Evolutionary conservation across 2,113 vertebrate species (phyloP).

Genomic region (Hemiscyllium ocellatum): DNA sequence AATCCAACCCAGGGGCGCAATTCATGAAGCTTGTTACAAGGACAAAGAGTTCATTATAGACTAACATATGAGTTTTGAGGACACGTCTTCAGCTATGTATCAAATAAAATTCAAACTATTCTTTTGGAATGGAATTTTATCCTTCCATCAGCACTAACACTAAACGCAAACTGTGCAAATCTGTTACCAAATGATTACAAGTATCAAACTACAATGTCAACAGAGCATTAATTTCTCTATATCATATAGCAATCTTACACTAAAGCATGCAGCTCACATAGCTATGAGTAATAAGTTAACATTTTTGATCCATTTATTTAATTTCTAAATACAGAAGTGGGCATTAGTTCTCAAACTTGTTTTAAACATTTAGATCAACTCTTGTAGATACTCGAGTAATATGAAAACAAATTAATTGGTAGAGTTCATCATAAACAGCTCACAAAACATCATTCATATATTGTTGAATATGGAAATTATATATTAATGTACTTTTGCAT

Average conservation of each 20-base stretch:
- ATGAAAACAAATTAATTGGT: background rate
- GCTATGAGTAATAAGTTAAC: background rate
- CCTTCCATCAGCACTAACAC: constrained; percentile 12
- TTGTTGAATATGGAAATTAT: background rate
- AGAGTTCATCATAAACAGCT: background rate
- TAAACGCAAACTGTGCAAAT: constrained; percentile 3
- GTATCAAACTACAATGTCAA: background rate
- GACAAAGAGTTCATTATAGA: constrained; percentile 38
- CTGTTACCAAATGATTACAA: background rate
- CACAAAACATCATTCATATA: background rate
- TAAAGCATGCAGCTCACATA: background rate
- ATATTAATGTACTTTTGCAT: background rate
- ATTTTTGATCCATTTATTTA: no score
- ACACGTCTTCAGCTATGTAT: background rate
- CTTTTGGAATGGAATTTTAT: background rate
- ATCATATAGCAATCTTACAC: background rate
- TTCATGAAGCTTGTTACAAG: constrained; percentile 39
- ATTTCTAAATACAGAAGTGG: background rate
- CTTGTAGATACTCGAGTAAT: background rate
- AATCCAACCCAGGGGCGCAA: constrained; percentile 34
- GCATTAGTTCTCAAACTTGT: background rate
- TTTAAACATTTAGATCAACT: background rate
- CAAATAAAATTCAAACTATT: background rate
- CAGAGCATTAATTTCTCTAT: constrained; percentile 11
- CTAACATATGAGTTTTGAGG: constrained; percentile 36